Base-by-base conservation (phyloP, 1,140 invertebrate genomes). In the Brachionus paranguensis region DNA sequence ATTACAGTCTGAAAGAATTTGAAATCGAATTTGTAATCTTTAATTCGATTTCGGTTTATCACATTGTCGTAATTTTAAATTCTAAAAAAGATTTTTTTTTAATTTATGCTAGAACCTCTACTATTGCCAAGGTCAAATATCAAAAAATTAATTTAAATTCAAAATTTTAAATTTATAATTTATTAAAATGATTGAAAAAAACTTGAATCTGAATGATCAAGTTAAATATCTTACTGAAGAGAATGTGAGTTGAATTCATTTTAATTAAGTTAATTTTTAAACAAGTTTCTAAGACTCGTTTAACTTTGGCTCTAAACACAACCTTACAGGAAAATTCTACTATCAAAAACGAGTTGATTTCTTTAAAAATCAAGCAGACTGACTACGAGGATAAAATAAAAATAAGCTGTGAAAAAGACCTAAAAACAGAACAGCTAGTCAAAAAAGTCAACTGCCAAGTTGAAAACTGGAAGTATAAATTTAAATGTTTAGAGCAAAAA, bases 391-490 rank as follows among this genome's bases (percentile, higher is more conserved):
- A 41, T 7, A 72, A 43, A 7, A 43, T 43, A 11, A 72, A 72
- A 72, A 43, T 20, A n/a, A 72, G 37, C n/a, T 20, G n/a, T 43
- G 68, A 47, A 72, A 41, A 14, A 20, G 17, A 20, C 8, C 12
- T 7, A 4, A 41, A 43, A 27, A 20, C 20, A 1, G 33, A 72
- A 6, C 33, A 41, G 10, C 20, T 72, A n/a, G 8, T 43, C 12
- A 72, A 72, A 72, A 72, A 72, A 43, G 17, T 43, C 12, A 72
- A 43, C 20, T 41, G 1, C 33, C 68, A 72, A 72, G 10, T 72
- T 43, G 68, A 72, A 72, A 72, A 72, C 20, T 72, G 68, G 68
- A 72, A 72, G 17, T 72, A 72, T 3, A 72, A 43, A 41, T 47
- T 43, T 43, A 72, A 72, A 43, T 72, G 29, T 7, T 4, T 72